Percentiles rank a stretch among this genome's conserved stretches.
These are phyloP conservation scores for Alcedo atthis DNA, from an alignment of 2,797 vertebrate species.

Conservation along the genomic window DNA sequence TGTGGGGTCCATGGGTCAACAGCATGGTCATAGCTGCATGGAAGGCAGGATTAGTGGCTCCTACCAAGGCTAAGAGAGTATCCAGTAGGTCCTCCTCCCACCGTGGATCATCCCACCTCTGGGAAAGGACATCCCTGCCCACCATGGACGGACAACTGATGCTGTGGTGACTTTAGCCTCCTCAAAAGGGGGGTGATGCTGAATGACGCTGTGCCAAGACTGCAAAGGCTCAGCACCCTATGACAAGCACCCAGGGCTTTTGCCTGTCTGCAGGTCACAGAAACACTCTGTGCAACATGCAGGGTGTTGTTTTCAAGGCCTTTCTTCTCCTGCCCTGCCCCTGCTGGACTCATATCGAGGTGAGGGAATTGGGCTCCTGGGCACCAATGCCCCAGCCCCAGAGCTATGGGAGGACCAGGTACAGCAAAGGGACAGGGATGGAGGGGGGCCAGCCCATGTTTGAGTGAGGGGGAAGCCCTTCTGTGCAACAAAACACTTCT, in stretches of 20 bases:
- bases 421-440: background rate
- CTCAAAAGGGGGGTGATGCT: background rate
- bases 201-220: background rate
- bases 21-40: background rate
- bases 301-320: background rate
- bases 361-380: background rate
- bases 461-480: background rate
- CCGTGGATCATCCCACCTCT: background rate
- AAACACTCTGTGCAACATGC: fast-evolving
- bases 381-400: background rate
- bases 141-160: background rate
- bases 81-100: background rate
- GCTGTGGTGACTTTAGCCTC: background rate
- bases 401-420: background rate
- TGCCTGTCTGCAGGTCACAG: background rate
- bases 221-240: background rate
- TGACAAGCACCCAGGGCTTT: background rate
- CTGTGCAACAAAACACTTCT: background rate
- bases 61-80: background rate
- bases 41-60: background rate
- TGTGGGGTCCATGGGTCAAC: background rate
- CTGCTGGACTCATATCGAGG: background rate
- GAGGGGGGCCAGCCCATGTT: background rate
- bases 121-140: background rate
- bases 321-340: background rate